Base-by-base conservation (phyloP, 2,888 invertebrate genomes). In the Eurytoma adleriae region DNA sequence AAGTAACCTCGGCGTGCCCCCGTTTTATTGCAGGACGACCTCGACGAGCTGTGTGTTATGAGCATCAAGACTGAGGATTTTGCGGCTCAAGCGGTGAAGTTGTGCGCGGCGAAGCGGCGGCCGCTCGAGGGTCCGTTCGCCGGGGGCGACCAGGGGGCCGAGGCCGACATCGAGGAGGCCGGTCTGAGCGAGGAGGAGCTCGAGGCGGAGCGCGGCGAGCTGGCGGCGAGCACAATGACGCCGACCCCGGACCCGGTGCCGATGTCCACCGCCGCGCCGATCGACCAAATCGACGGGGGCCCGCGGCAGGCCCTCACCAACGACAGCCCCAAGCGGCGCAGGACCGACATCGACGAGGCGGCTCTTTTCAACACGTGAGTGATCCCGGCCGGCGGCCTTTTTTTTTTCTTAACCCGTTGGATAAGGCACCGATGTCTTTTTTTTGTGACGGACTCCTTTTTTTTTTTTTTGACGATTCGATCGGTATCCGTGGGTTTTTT, bases 11-110 rank as follows among this genome's bases (percentile, higher is more conserved):
- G 40, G 3, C 30, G 30, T 30, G 4, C 0, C 40, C 40, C 40
- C 40, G 2, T 40, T 40, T 40, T 30, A 57, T 64, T 82, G 48
- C 83, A 91, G 91, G 91, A 91, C 85, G 91, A 91, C 83, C 82
- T 91, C 80, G 89, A 90, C 78, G 88, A 89, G 77, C 85, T 90
- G 52, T 91, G 88, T 86, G 89, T 89, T 84, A 89, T 89, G 87
- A 90, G 88, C 84, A 78, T 86, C 27, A 88, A 79, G 20, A 0
- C 57, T 27, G 78, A 75, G 64, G 69, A 79, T 3, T 16, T 54
- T 10, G 52, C 30, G 16, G 5, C 18, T 14, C 13, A 27, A 0
- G 54, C 56, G 62, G 54, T 27, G 20, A 78, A 71, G 30, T 48
- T 56, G 7, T 67, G 67, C 56, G 13, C 54, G 14, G 50, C 2